A percentile compares a stretch with the other conserved stretches of the same genome.
These are phyloP conservation scores for Epinephelus malabaricus DNA, from an alignment of 2,797 vertebrate species.

Conservation along the genomic window DNA sequence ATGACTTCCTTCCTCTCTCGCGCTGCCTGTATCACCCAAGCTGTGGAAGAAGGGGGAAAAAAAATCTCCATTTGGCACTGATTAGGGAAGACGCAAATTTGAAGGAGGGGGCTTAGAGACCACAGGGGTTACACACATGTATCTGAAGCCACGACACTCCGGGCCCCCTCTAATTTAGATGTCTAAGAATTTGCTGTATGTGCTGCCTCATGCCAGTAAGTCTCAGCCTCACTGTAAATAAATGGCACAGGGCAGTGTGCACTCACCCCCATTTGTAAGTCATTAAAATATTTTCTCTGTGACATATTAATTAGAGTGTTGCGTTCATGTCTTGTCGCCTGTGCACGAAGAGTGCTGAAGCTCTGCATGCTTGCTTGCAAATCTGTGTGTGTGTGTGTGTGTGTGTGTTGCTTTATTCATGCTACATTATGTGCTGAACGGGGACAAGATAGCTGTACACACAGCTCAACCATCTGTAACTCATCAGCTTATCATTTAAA, in stretches of 20 bases:
- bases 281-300: slow-evolving; percentile 85
- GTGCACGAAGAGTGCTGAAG: slow-evolving; percentile 21
- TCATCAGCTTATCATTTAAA: slow-evolving; percentile 26
- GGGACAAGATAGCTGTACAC: slow-evolving; percentile 38
- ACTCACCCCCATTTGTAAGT: slow-evolving; percentile 83
- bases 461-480: slow-evolving; percentile 42
- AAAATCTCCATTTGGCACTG: slow-evolving; percentile 82
- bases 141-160: slow-evolving; percentile 78
- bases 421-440: not conserved
- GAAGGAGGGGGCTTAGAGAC: slow-evolving; percentile 71
- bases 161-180: slow-evolving; percentile 84
- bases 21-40: slow-evolving; percentile 39
- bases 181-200: slow-evolving; percentile 86
- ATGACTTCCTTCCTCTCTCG: slow-evolving; percentile 81
- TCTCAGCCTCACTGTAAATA: slow-evolving; percentile 79
- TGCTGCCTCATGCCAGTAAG: slow-evolving; percentile 81
- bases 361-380: slow-evolving; percentile 11
- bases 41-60: slow-evolving; percentile 39
- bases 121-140: slow-evolving; percentile 84
- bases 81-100: slow-evolving; percentile 83
- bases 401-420: slow-evolving; percentile 26
- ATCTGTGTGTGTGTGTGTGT: slow-evolving; percentile 17
- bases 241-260: slow-evolving; percentile 72
- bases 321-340: slow-evolving; percentile 51
- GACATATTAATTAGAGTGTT: slow-evolving; percentile 82